Evolutionary conservation across 1,140 invertebrate genomes (phyloP), one percentile per base, ranked within the genome.

Genomic region (Manduca sexta): DNA sequence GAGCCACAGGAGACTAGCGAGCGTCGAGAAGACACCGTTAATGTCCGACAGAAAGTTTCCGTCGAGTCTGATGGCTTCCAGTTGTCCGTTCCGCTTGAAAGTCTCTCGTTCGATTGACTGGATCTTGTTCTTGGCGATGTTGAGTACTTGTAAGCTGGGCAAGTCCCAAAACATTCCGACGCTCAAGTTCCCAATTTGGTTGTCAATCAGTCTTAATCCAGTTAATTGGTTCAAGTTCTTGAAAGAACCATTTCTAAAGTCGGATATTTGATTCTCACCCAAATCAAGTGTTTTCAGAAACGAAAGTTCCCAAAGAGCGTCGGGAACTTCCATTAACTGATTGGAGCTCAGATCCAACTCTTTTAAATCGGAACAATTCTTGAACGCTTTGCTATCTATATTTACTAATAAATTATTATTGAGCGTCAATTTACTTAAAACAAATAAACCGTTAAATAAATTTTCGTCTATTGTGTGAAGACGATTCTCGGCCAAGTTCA

Each of bases 281-380:
- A 97, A 84, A 69, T 97, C 95, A 16, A 97, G 85, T 1, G 92
- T 96, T 69, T 94, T 94, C 47, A 98, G 80, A 68, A 94, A 93
- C 30, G 93, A 90, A 21, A 96, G 83, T 68, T 94, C 93, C 71
- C 92, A 90, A 8, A 97, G 70, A 3, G 95, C 94, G 51, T 92
- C 91, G 2, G 97, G 96, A 29, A 98, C 91, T 39, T 91, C 87
- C 40, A 90, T 87, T 40, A 98, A 79, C 56, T 92, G 90, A 85
- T 98, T 98, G 12, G 93, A 92, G 68, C 94, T 93, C 15, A 98
- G 86, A 86, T 96, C 94, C 2, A 98, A 84, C 64, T 97, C 95
- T 80, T 95, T 95, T n/a, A 97, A 85, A 60, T 94, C 93, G 3
- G 94, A 95, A 68, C 94, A 94, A 82, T 96, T 98, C 80, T 91